A percentile compares a stretch with the other conserved stretches of the same genome.
These are phyloP conservation scores for Hipposideros armiger DNA, from an alignment of 2,113 vertebrate species.

Conservation along the genomic window DNA sequence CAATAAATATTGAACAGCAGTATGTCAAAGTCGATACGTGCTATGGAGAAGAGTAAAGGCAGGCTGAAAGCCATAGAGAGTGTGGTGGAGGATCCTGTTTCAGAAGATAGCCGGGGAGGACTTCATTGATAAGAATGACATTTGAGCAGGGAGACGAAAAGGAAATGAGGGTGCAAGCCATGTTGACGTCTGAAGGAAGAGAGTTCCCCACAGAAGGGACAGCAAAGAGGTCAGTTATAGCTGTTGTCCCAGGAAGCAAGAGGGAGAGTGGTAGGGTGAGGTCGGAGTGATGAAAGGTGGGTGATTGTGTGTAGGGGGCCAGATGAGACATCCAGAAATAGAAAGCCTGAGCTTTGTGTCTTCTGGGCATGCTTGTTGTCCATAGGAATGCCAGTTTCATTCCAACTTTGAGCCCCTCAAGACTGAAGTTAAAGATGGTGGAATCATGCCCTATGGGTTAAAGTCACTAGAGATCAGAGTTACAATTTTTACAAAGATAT, in stretches of 20 bases:
- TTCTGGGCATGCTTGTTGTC: background rate
- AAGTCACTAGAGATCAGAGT: background rate
- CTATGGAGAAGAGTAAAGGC: background rate
- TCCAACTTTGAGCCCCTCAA: background rate
- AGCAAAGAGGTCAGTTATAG: background rate
- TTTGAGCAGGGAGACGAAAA: constrained; percentile 25
- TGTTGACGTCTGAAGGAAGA: background rate
- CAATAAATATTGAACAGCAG: background rate
- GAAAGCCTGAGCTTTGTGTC: background rate
- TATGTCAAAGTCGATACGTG: background rate
- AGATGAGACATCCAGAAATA: background rate
- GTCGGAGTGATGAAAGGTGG: background rate
- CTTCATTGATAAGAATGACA: background rate
- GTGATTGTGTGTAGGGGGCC: background rate
- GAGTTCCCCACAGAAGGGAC: background rate
- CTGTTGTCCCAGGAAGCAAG: background rate
- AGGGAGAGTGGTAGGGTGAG: background rate
- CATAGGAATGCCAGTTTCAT: background rate
- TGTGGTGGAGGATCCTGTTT: background rate
- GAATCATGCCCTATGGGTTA: background rate
- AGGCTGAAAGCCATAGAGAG: background rate
- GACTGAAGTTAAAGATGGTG: background rate
- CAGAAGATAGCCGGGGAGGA: background rate
- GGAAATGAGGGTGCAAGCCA: background rate
- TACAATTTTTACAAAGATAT: constrained; percentile 55